phyloP scores from a whole-genome alignment of 2,113 vertebrate genomes.

The Callorhinus ursinus region DNA sequence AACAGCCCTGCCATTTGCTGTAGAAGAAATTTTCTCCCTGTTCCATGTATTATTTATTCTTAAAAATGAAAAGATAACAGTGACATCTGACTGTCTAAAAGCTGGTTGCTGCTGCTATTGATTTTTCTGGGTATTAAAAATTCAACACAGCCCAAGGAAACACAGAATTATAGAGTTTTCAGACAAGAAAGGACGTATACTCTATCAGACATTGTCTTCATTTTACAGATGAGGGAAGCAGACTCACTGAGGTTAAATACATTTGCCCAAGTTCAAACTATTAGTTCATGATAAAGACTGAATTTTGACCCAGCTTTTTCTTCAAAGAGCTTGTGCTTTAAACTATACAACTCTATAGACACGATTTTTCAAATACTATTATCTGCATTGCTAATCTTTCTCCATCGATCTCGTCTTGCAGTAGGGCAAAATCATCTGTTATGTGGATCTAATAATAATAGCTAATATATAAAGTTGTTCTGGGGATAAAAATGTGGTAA shows the following conservation, averaged over 20 bases:
- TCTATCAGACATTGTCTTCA: background rate
- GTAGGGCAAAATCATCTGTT: background rate
- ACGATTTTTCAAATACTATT: background rate
- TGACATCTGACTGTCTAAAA: background rate
- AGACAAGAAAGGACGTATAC: background rate
- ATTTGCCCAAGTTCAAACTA: background rate
- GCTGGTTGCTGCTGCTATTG: background rate
- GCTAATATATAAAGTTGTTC: background rate
- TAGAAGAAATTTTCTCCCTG: background rate
- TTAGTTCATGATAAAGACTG: background rate
- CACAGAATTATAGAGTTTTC: background rate
- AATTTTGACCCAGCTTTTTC: background rate
- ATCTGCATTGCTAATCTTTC: background rate
- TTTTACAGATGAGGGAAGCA: background rate
- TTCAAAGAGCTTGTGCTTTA: background rate
- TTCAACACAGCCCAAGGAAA: constrained; percentile 26
- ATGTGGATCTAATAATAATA: background rate
- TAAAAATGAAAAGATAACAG: background rate
- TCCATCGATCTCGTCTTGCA: background rate
- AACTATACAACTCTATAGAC: background rate
- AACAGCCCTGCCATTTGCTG: background rate
- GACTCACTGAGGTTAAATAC: background rate
- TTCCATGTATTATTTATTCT: background rate
- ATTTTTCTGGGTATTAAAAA: constrained; percentile 17
- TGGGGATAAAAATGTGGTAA: background rate